Evolutionary conservation across 2,113 vertebrate genomes (phyloP).

Genomic region (Bujurquina vittata): DNA sequence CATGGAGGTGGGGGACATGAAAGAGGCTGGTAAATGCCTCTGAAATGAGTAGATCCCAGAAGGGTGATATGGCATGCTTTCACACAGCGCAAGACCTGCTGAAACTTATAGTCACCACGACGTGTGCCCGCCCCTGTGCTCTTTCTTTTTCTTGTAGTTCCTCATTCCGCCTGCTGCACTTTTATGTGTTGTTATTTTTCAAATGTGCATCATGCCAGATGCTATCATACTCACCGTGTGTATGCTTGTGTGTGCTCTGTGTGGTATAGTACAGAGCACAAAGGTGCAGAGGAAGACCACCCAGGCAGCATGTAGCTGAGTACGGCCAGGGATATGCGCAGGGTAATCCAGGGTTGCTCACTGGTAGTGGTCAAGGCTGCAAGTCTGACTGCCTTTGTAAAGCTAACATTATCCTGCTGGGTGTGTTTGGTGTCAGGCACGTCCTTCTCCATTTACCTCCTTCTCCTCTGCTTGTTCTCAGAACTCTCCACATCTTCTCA

Average conservation of each 20-base stretch:
- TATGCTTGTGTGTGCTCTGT: constrained; percentile 31
- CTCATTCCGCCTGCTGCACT: not conserved
- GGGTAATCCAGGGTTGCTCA: constrained; percentile 46
- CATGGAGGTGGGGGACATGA: constrained; percentile 73
- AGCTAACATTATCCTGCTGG: constrained; percentile 63
- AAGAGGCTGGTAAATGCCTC: constrained; percentile 77
- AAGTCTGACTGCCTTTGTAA: constrained; percentile 55
- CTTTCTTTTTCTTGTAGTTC: not conserved
- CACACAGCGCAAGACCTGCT: constrained; percentile 15
- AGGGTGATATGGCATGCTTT: constrained; percentile 51
- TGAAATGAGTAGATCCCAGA: constrained; percentile 66
- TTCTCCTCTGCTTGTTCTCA: constrained; percentile 46
- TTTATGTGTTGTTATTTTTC: constrained; percentile 9
- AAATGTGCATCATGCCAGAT: constrained; percentile 1
- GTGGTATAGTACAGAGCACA: constrained; percentile 46
- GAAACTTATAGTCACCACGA: constrained; percentile 26
- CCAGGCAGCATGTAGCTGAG: constrained; percentile 63
- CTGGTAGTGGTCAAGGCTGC: constrained; percentile 77
- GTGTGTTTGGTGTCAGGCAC: constrained; percentile 70
- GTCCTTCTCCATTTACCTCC: constrained; percentile 61
- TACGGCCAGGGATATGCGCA: constrained; percentile 48
- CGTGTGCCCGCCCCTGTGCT: constrained; percentile 17
- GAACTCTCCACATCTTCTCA: constrained; percentile 40
- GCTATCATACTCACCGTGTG: not conserved
- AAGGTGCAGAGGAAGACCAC: constrained; percentile 72